Conservation (phyloP, 2,113 vertebrate species). For the Euleptes europaea region DNA sequence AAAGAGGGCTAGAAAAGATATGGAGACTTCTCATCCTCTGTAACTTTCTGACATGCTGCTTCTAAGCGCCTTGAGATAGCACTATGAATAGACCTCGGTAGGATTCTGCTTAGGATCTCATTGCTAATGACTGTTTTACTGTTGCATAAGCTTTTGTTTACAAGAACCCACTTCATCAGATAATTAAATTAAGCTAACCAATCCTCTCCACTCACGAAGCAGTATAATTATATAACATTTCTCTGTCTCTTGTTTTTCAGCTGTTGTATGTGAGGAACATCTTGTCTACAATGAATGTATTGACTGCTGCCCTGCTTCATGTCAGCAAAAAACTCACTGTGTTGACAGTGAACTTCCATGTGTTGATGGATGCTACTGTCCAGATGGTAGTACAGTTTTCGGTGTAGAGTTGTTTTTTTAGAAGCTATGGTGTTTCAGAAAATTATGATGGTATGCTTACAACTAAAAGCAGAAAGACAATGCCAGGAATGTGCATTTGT, state of each 20-base stretch:
- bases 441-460: neutral
- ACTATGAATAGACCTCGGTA: neutral
- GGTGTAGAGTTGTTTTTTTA: fast-evolving
- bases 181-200: neutral
- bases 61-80: neutral
- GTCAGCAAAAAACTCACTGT: constrained; percentile 81
- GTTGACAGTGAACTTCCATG: constrained; percentile 92
- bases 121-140: neutral
- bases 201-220: neutral
- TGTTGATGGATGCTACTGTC: constrained; percentile 95
- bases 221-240: neutral
- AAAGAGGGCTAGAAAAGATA: neutral
- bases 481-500: too few species aligned
- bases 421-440: neutral
- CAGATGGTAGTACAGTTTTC: constrained; percentile 75
- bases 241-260: constrained; percentile 53
- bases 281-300: constrained; percentile 90
- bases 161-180: neutral
- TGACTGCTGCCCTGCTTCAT: constrained; percentile 88
- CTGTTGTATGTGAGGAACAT: constrained; percentile 75
- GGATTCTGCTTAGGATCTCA: neutral
- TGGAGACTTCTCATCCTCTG: neutral
- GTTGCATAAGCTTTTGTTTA: neutral
- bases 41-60: neutral
- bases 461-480: neutral